These are phyloP conservation scores for Drosophila neonasuta DNA, from an alignment of 2,888 invertebrate species.

Conservation along the genomic window DNA sequence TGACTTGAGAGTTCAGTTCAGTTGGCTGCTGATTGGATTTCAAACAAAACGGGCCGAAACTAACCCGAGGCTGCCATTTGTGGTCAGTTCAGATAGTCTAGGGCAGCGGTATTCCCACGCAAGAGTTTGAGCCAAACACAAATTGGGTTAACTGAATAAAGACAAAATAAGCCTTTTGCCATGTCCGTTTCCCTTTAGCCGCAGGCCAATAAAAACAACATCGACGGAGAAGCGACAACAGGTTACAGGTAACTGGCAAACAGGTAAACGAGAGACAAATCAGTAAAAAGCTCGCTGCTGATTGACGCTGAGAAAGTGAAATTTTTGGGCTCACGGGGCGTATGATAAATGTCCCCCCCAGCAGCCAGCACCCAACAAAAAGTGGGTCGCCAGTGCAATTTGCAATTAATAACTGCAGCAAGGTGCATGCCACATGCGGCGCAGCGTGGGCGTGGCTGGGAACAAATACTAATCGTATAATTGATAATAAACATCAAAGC, in stretches of 20 bases:
- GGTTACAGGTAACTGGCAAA: conserved; percentile 30
- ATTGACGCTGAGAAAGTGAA: conserved; percentile 68
- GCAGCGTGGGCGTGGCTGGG: conserved; percentile 49
- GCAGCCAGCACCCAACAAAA: conserved; percentile 24
- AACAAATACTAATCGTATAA: conserved; percentile 61
- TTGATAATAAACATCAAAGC: conserved; percentile 56
- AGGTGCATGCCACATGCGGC: conserved; percentile 20
- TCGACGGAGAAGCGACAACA: not conserved
- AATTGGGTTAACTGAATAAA: conserved; percentile 48
- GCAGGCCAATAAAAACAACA: conserved; percentile 6
- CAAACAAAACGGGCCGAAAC: conserved; percentile 1
- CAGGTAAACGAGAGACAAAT: conserved; percentile 44
- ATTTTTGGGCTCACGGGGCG: conserved; percentile 58
- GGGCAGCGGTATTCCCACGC: conserved; percentile 63
- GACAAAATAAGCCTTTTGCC: conserved; percentile 14
- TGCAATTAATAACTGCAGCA: conserved; percentile 60
- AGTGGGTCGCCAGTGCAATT: conserved; percentile 73
- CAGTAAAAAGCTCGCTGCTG: conserved; percentile 45
- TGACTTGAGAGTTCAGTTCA: conserved; percentile 1
- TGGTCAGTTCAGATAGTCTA: conserved; percentile 22
- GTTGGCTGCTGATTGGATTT: conserved; percentile 4
- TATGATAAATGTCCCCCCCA: conserved; percentile 63
- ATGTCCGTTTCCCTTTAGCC: conserved; percentile 47
- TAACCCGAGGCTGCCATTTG: not conserved
- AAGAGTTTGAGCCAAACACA: conserved; percentile 49